Evolutionary conservation across 2,113 vertebrate genomes (phyloP).

Genomic region (Bettongia penicillata): DNA sequence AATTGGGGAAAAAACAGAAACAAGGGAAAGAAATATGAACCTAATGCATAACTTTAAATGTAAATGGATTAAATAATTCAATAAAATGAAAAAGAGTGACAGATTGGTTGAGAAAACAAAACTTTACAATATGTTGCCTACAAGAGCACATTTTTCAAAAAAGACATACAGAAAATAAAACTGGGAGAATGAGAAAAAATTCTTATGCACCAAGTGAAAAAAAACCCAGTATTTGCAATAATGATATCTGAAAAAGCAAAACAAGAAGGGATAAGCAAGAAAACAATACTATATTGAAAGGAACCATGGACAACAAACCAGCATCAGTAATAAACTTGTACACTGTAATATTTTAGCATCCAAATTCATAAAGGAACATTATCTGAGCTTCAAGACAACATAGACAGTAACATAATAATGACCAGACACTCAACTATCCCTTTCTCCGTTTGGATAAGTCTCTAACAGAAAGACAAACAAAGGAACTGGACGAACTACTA

Average conservation of each 20-base stretch:
- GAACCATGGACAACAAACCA: neutral
- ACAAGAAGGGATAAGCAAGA: neutral
- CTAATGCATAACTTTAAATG: neutral
- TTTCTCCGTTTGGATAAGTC: neutral
- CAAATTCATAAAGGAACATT: neutral
- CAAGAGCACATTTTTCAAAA: neutral
- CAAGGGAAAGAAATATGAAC: neutral
- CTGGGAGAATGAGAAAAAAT: neutral
- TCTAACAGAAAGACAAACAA: neutral
- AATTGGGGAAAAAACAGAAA: neutral
- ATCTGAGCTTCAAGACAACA: neutral
- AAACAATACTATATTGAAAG: neutral
- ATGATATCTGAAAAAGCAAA: neutral
- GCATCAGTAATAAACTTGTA: neutral
- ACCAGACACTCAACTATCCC: neutral
- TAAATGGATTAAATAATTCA: neutral
- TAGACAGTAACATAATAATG: neutral
- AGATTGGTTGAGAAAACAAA: too few relatives aligned
- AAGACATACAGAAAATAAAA: neutral
- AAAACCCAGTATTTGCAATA: neutral
- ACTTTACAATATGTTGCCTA: too few relatives aligned
- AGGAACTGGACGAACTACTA: neutral
- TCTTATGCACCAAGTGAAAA: neutral
- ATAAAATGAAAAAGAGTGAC: too few relatives aligned
- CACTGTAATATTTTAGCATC: neutral